Percentiles rank a stretch among this genome's conserved stretches.
These are phyloP conservation scores for Lethrus apterus DNA, from an alignment of 1,140 invertebrate genomes.

Conservation along the genomic window DNA sequence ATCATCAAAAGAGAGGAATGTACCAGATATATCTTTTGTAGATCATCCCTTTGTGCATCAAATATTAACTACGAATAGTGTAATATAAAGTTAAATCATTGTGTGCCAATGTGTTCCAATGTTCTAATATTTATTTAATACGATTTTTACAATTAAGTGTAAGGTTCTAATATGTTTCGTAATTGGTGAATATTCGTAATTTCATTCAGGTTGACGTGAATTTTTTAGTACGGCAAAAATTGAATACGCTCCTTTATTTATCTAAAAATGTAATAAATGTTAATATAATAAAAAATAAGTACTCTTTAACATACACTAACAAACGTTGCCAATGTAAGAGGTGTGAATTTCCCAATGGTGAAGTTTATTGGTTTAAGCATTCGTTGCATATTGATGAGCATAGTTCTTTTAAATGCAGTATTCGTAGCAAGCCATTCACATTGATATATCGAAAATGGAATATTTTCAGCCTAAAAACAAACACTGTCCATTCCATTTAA, in stretches of 20 bases:
- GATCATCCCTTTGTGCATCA: no score
- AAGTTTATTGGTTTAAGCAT: constrained; percentile 28
- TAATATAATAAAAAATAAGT: neutral
- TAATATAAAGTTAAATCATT: no score
- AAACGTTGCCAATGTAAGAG: constrained; percentile 29
- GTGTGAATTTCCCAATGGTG: constrained; percentile 33
- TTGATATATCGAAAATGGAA: constrained; percentile 23
- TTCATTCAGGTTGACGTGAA: neutral
- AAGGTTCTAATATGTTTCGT: no score
- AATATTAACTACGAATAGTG: no score
- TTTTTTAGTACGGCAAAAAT: constrained; percentile 1
- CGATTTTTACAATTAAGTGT: neutral
- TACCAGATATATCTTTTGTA: no score
- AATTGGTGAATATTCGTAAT: no score
- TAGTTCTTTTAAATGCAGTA: constrained; percentile 25
- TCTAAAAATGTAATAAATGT: neutral
- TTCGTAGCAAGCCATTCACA: constrained; percentile 29
- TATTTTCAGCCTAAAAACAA: constrained; percentile 25
- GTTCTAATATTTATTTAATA: neutral
- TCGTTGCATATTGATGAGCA: constrained; percentile 30
- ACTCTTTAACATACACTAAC: constrained; percentile 24
- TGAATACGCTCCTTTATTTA: neutral
- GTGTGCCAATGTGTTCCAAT: neutral
- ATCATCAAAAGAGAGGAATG: no score
- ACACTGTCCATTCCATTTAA: constrained; percentile 10